Evolutionary conservation across 2,113 vertebrate genomes (phyloP).

Genomic region (Himantopus leucocephalus): DNA sequence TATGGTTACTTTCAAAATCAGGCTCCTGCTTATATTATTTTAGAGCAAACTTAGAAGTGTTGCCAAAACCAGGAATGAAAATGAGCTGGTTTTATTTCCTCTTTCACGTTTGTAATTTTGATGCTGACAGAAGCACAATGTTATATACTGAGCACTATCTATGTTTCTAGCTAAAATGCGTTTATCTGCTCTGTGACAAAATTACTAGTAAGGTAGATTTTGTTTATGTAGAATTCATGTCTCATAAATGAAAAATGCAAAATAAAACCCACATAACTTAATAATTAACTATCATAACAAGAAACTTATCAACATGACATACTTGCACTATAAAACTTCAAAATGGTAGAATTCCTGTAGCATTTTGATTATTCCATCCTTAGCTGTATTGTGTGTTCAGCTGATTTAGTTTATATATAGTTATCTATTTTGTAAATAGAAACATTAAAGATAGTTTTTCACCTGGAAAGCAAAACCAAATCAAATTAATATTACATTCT

Average conservation of each 20-base stretch:
- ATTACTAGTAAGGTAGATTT: neutral
- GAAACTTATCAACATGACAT: neutral
- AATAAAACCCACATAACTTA: neutral
- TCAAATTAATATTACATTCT: neutral
- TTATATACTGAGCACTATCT: neutral
- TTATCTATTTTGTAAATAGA: slow-evolving; percentile 32
- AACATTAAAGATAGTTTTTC: slow-evolving; percentile 14
- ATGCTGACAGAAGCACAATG: slow-evolving; percentile 16
- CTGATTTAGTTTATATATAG: slow-evolving; percentile 19
- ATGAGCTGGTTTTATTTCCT: slow-evolving; percentile 3
- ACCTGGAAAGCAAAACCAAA: slow-evolving; percentile 22
- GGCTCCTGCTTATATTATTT: neutral
- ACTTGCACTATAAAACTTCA: neutral
- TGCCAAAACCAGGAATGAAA: neutral
- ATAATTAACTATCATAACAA: neutral
- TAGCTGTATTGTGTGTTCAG: slow-evolving; percentile 19
- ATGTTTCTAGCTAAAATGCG: neutral
- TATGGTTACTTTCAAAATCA: neutral
- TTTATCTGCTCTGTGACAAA: neutral
- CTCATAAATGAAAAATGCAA: slow-evolving; percentile 3
- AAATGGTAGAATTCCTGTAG: neutral
- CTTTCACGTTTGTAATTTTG: neutral
- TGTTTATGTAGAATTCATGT: neutral
- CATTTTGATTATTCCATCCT: slow-evolving; percentile 43
- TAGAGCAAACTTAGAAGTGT: neutral